A percentile compares a stretch with the other conserved stretches of the same genome.
Evolutionary conservation across 2,888 invertebrate genomes (phyloP).

Genomic region (Eristalinus aeneus): DNA sequence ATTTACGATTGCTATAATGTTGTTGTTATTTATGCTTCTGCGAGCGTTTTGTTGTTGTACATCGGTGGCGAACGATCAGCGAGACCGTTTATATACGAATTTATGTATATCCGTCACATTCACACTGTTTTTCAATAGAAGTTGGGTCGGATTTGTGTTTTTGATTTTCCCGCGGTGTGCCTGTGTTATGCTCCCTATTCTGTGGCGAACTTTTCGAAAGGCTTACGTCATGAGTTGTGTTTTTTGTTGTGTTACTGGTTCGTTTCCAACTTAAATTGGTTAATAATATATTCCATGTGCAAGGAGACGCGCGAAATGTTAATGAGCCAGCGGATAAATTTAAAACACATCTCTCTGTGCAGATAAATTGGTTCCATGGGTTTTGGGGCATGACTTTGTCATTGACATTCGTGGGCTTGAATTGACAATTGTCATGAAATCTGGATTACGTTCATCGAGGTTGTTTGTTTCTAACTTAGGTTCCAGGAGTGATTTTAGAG

Average conservation of each 20-base stretch:
- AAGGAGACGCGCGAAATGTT: neutral
- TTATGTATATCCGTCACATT: slow-evolving; percentile 30
- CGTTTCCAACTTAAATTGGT: slow-evolving; percentile 19
- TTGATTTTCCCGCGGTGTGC: neutral
- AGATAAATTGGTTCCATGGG: neutral
- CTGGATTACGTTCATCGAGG: neutral
- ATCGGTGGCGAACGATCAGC: slow-evolving; percentile 26
- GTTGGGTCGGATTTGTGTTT: neutral
- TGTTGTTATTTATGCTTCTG: slow-evolving; percentile 44
- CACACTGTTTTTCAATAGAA: slow-evolving; percentile 21
- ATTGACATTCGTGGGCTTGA: neutral
- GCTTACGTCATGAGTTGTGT: slow-evolving; percentile 39
- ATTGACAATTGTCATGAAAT: neutral
- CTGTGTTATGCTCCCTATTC: slow-evolving; percentile 10
- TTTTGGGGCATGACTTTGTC: neutral
- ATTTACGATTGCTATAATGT: slow-evolving; percentile 29
- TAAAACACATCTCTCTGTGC: neutral
- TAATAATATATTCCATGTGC: slow-evolving; percentile 1
- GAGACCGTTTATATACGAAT: slow-evolving; percentile 26
- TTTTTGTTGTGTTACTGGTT: slow-evolving; percentile 43
- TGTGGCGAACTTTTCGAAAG: slow-evolving; percentile 35
- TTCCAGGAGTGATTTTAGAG: no score
- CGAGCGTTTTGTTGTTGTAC: slow-evolving; percentile 11
- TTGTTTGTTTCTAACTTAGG: no score
- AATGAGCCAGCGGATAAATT: slow-evolving; percentile 17